Conservation (phyloP, 2,888 invertebrate genomes). For the Halocaridina rubra region DNA sequence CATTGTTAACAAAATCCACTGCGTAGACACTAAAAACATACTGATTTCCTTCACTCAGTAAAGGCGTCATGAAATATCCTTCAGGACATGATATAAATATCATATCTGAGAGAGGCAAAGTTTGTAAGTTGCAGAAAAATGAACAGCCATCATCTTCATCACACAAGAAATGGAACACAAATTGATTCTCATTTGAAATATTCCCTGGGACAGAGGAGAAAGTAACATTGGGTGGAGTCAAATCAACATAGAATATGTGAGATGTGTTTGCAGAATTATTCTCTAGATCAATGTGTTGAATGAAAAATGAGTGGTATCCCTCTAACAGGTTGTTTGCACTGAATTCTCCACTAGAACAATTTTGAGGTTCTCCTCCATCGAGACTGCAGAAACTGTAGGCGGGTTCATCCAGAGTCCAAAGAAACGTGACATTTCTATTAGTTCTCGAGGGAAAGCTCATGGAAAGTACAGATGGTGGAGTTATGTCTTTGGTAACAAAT, state of each 20-base stretch:
- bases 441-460: not conserved
- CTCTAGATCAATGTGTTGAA: not conserved
- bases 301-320: not conserved
- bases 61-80: not conserved
- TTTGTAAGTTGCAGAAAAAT: not conserved
- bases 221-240: not conserved
- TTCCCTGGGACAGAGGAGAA: not conserved
- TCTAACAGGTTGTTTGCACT: not conserved
- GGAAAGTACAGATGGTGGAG: not conserved
- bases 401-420: not conserved
- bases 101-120: not conserved
- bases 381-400: not conserved
- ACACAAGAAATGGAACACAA: not conserved
- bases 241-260: not conserved
- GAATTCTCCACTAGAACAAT: not conserved
- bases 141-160: not conserved
- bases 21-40: not conserved
- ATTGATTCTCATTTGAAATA: not conserved
- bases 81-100: not conserved
- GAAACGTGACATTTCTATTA: not conserved
- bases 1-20: not conserved
- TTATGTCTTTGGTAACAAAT: not conserved
- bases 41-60: not conserved
- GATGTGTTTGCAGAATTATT: not conserved
- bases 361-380: not conserved